Conservation (phyloP, 2,888 invertebrate species). For the Petrolisthes cinctipes region DNA sequence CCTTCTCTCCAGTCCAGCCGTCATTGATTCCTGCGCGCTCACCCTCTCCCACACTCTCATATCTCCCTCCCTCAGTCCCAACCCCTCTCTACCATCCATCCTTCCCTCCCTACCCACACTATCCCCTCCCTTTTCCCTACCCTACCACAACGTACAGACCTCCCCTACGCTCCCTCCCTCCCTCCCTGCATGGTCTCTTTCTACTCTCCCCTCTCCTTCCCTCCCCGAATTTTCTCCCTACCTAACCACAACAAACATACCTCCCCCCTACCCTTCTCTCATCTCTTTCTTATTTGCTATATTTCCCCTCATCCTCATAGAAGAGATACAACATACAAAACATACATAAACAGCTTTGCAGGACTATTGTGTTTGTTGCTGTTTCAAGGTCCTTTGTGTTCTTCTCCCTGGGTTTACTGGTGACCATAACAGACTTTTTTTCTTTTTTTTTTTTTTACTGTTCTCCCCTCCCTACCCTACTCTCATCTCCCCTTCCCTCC, state of each 20-base stretch:
- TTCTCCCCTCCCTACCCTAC: conserved; percentile 5
- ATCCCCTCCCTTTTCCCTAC: neutral
- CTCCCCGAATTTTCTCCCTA: neutral
- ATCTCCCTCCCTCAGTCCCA: no score
- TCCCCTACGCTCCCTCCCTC: conserved; percentile 4
- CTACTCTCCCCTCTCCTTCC: neutral
- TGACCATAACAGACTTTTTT: no score
- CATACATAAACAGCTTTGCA: no score
- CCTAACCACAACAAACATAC: no score
- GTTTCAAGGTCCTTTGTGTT: no score
- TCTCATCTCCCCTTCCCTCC: neutral
- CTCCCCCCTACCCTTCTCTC: neutral
- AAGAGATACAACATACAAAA: no score
- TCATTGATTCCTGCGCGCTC: conserved; percentile 16
- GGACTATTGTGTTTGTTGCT: no score
- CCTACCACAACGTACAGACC: conserved; percentile 12
- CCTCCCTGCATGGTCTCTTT: neutral
- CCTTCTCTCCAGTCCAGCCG: neutral
- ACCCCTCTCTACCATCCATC: no score
- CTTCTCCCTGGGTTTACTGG: no score
- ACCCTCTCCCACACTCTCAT: neutral
- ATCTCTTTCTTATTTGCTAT: no score
- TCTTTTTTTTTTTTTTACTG: neutral
- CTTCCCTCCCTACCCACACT: no score
- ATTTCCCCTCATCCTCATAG: no score